Base-by-base conservation (phyloP, 2,888 invertebrate genomes). In the Nemurella pictetii region DNA sequence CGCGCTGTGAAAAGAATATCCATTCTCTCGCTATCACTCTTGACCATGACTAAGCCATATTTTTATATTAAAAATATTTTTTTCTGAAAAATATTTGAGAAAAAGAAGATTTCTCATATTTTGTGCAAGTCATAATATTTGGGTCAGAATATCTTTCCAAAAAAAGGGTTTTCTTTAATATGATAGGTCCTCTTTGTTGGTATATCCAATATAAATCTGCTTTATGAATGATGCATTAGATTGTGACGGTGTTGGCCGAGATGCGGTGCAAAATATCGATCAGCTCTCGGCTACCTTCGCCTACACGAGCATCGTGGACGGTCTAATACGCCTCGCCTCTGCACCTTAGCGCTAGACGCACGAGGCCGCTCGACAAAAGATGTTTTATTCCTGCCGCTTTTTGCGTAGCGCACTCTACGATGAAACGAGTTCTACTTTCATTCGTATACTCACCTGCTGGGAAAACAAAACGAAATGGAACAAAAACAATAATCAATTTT, bases 11-110 rank as follows among this genome's bases (percentile, higher is more conserved):
- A 27, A 75, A 75, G 75, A 75, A 28, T 75, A 26, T 75, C 7
- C 26, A 75, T 75, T 75, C 27, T 28, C 28, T 75, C n/a, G 29
- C 26, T 20, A 80, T 80, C 25, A 27, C 25, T 32, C 35, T 81
- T 36, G 80, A 81, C 80, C 80, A 35, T 81, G 80, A 81, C 80
- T 9, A 15, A 35, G 80, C 80, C 35, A 35, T 81, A 81, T 81
- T 81, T 81, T 81, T 35, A 81, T 81, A 81, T 81, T 81, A 81
- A 27, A 27, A 81, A 81, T 36, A 20, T 35, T 35, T 35, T 30
- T 35, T 35, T 35, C 15, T n/a, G 26, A n/a, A 20, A 26, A 81
- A 81, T n/a, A 81, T 36, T 3, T 81, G 26, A 9, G 26, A 81
- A 81, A 35, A 81, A 32, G 29, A 35, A 32, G 32, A 81, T 81